Evolutionary conservation across 2,888 invertebrate genomes (phyloP), one percentile per base, ranked within the genome.

Genomic region (Morpho achilles): DNA sequence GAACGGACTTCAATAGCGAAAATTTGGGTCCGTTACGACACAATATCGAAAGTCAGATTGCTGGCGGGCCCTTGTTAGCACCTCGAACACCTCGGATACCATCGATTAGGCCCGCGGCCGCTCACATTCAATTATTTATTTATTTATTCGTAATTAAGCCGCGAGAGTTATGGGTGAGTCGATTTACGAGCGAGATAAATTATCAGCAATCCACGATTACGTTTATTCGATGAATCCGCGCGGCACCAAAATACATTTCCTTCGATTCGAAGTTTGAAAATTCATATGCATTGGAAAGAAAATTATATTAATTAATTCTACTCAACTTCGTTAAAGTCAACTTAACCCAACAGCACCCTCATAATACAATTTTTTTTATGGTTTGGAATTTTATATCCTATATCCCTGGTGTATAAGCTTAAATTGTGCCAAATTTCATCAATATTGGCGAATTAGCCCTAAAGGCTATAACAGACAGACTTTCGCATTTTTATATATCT

Each of bases 41-140:
- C 63, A 51, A 59, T 56, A 57, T 60, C 64, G 50, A 52, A 53
- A 60, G 45, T 48, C 51, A 47, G 59, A 50, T 50, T 51, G 63
- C 64, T 65, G 64, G 60, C 63, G 67, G 64, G 63, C 57, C 75
- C 90, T 89, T 89, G 89, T 89, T 90, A 89, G 80, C 89, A 87
- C 88, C 86, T 89, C 76, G 69, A 71, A 80, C 79, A 78, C 77
- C 75, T 77, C 61, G 70, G 69, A 76, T 72, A 73, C 78, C 86
- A 85, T 86, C 88, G 86, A 87, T 89, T 88, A 86, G 77, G 86
- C 89, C 88, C 83, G 80, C 82, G 88, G 89, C 88, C 84, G 82
- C 82, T 86, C 87, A 86, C 87, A 87, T 91, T 91, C 91, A 91
- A 91, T 91, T 91, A 91, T 89, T 89, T 90, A 89, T 90, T 90